Evolutionary conservation across 1,140 invertebrate genomes (phyloP), one percentile per base, ranked within the genome.

Genomic region (Microplitis mediator): DNA sequence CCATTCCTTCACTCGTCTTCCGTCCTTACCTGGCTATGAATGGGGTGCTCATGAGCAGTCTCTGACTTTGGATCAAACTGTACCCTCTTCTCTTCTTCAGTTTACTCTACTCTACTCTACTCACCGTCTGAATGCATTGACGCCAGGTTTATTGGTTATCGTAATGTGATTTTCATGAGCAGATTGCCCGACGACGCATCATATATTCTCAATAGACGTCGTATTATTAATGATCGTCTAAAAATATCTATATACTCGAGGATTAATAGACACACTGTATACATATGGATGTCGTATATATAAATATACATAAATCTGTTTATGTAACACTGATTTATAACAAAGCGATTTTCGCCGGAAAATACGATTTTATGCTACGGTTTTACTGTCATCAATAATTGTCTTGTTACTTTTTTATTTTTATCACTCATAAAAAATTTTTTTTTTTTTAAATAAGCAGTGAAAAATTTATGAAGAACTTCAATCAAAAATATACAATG

Each of bases 111-210:
- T 45, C 39, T 45, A 23, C 11, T 45, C 39, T 45, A 9, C 6
- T 11, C 11, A 45, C 9, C 36, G 0, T 39, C 5, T 39, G 36
- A 39, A 3, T 45, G 8, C 6, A 6, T 45, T 9, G 36, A 36
- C 70, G 66, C 54, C 58, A 56, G 16, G 78, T 78, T 72, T 81
- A 82, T 78, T 79, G 80, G 79, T 82, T 80, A 81, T 81, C 76
- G 78, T 86, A 84, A 86, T 86, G 78, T 75, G 79, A 84, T 83
- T 86, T 85, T 84, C 79, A 85, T 86, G 71, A 69, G 71, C 65
- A 73, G 69, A 69, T 77, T 60, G 52, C 51, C 60, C 35, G 11
- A 62, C 75, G 72, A 35, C 52, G 69, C 72, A 69, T 63, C 51
- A n/a, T 73, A 58, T 45, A 34, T 62, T 16, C 60, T 51, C 54